A percentile compares a stretch with the other conserved stretches of the same genome.
Evolutionary conservation across 1,140 invertebrate genomes (phyloP).

Genomic region (Homarus americanus): DNA sequence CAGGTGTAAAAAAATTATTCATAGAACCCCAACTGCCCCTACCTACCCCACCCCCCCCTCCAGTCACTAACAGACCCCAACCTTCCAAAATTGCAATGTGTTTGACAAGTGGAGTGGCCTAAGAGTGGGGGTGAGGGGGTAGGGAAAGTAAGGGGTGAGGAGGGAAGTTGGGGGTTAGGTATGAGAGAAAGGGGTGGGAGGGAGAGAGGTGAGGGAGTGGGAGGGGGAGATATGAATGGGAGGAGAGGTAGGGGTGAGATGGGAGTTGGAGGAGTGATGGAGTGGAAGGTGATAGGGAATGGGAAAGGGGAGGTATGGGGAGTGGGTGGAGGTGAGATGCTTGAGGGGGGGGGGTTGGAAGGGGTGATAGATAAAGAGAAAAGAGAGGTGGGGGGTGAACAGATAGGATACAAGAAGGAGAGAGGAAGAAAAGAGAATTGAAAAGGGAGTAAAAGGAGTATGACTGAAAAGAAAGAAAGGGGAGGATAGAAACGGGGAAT

Average conservation of each 20-base stretch:
- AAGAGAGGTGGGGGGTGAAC: background rate
- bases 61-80: no score
- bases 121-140: background rate
- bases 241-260: background rate
- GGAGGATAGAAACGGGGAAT: background rate
- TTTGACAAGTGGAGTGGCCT: slow-evolving; percentile 51
- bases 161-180: background rate
- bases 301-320: background rate
- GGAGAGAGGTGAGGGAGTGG: slow-evolving; percentile 18
- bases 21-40: slow-evolving; percentile 25
- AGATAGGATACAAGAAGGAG: background rate
- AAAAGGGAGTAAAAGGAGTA: background rate
- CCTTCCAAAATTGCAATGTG: slow-evolving; percentile 37
- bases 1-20: slow-evolving; percentile 60
- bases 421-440: background rate
- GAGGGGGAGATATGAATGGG: background rate
- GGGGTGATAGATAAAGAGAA: background rate
- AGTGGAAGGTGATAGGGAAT: background rate
- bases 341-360: background rate
- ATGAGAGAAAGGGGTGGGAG: slow-evolving; percentile 16
- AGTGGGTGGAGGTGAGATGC: background rate
- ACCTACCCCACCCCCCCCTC: no score
- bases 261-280: background rate
- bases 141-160: background rate
- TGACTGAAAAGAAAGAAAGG: background rate